A percentile compares a stretch with the other conserved stretches of the same genome.
phyloP scores from a whole-genome alignment of 1,140 invertebrate species.

The Camponotus vicinus region DNA sequence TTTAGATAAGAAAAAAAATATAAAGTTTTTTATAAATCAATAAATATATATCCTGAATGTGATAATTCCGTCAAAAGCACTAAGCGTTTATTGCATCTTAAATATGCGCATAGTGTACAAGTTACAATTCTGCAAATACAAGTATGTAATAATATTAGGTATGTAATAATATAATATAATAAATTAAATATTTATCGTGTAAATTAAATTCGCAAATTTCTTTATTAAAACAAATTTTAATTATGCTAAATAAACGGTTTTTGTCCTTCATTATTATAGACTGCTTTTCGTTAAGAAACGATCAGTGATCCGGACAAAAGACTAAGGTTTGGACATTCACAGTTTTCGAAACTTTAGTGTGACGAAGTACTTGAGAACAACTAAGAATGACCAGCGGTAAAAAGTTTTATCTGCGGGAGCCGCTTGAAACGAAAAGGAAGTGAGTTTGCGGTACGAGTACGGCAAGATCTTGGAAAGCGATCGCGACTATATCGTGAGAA shows the following conservation, averaged over 20 bases:
- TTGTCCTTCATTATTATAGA: background rate
- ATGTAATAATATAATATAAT: background rate
- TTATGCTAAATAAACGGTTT: background rate
- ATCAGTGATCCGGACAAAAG: slow-evolving; percentile 15
- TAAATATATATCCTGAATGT: slow-evolving; percentile 20
- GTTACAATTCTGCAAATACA: background rate
- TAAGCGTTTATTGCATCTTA: slow-evolving; percentile 43
- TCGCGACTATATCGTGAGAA: slow-evolving; percentile 35
- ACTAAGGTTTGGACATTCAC: slow-evolving; percentile 4
- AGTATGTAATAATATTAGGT: background rate
- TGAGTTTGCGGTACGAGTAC: slow-evolving; percentile 34
- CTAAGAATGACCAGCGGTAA: slow-evolving; percentile 51
- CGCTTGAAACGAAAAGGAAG: background rate
- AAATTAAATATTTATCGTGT: background rate
- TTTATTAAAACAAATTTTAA: background rate
- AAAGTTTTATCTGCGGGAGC: slow-evolving; percentile 41
- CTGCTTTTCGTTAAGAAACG: background rate
- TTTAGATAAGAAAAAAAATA: background rate
- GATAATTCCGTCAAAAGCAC: background rate
- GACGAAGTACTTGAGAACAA: slow-evolving; percentile 48
- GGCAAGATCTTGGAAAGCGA: slow-evolving; percentile 11
- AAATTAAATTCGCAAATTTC: background rate
- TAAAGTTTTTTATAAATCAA: background rate
- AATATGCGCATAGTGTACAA: background rate
- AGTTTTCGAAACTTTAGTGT: slow-evolving; percentile 42